These are phyloP conservation scores for Zootoca vivipara DNA, from an alignment of 2,113 vertebrate species.

Conservation along the genomic window DNA sequence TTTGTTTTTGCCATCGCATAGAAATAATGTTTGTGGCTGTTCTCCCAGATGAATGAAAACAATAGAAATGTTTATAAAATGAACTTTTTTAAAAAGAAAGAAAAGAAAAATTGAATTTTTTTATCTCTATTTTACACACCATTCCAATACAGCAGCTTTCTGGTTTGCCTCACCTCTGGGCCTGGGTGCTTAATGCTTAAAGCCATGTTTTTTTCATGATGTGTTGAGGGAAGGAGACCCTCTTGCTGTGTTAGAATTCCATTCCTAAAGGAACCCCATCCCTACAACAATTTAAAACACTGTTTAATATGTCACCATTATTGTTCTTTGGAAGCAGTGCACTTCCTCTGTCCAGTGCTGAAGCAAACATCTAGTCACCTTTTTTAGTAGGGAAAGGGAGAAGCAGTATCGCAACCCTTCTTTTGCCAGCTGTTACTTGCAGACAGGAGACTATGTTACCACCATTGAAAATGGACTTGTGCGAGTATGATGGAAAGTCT, in stretches of 20 bases:
- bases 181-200: too few species aligned
- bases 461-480: not conserved
- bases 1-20: not conserved
- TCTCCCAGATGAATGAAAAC: not conserved
- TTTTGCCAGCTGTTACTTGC: not conserved
- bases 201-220: too few species aligned
- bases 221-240: too few species aligned
- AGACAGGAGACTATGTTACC: not conserved
- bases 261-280: too few species aligned
- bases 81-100: too few species aligned
- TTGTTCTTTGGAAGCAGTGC: not conserved
- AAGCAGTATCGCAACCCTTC: not conserved
- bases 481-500: not conserved
- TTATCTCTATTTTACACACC: too few species aligned
- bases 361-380: not conserved
- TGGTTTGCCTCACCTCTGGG: too few species aligned
- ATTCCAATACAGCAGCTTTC: too few species aligned
- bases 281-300: not conserved
- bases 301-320: not conserved
- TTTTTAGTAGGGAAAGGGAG: not conserved
- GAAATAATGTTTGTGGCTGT: not conserved
- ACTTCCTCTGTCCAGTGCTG: not conserved
- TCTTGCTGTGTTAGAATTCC: too few species aligned
- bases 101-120: too few species aligned
- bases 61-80: too few species aligned